Base-by-base conservation (phyloP, 2,888 invertebrate species). In the Mystacides longicornis region DNA sequence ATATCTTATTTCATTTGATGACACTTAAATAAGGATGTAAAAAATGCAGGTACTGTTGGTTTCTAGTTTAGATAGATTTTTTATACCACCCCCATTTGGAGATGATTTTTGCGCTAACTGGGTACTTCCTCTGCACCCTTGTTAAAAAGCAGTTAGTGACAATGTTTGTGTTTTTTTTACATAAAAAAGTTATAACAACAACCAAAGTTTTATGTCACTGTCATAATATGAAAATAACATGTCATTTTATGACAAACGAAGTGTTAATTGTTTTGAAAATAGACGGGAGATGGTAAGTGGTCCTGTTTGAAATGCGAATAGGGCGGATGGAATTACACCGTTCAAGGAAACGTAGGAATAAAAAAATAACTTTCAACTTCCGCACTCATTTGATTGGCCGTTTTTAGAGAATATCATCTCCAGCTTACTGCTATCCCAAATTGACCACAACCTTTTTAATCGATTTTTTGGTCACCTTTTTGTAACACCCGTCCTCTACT, bases 211-310 rank as follows among this genome's bases (percentile, higher is more conserved):
- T 37, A 37, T 37, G 37, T 7, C 37, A 37, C n/a, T n/a, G 16
- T 3, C 37, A 14, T 3, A 14, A 37, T 14, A 37, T 37, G n/a
- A 37, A 37, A 37, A 37, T 16, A 37, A 37, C 37, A 37, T 37
- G 37, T 37, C 37, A 37, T 37, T 37, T 37, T 37, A 37, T 37
- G 37, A 37, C 37, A 37, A 37, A 37, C 37, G 37, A 37, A 37
- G 37, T 37, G 37, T 37, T n/a, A 37, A 37, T 37, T 37, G 37
- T 14, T 7, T 37, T 14, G 14, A 37, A 37, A 37, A 37, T 37
- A 37, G 37, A 37, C 37, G 14, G n/a, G 14, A 37, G 16, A 37
- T 37, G 3, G n/a, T 3, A 37, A 37, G 37, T 37, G 37, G 37
- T 37, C 14, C 16, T 11, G 27, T 27, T 27, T 27, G 11, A 27